A percentile compares a stretch with the other conserved stretches of the same genome.
These are phyloP conservation scores for Catotricha subobsoleta DNA, from an alignment of 2,888 invertebrate genomes.

Conservation along the genomic window DNA sequence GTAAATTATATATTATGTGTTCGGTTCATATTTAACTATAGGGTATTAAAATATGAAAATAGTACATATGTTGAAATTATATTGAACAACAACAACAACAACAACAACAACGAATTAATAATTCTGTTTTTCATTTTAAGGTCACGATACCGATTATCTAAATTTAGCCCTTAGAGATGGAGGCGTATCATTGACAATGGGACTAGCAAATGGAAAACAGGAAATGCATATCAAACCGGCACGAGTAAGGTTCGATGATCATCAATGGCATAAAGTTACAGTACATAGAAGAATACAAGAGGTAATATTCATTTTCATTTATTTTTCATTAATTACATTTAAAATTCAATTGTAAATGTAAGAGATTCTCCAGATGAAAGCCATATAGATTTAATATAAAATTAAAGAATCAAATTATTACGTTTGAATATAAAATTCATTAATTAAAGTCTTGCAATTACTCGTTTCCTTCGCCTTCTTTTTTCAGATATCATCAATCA, in stretches of 20 bases:
- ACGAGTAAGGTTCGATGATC: slow-evolving; percentile 82
- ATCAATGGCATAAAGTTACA: slow-evolving; percentile 88
- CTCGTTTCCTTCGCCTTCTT: neutral
- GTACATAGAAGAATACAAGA: slow-evolving; percentile 82
- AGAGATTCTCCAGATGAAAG: too few relatives aligned
- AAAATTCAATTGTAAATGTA: too few relatives aligned
- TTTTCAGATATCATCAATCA: slow-evolving; percentile 61
- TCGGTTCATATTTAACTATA: too few relatives aligned
- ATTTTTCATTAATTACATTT: too few relatives aligned
- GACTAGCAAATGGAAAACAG: slow-evolving; percentile 73
- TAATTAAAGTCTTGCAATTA: neutral
- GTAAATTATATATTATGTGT: too few relatives aligned
- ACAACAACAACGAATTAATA: too few relatives aligned
- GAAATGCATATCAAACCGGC: slow-evolving; percentile 80
- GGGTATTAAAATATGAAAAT: too few relatives aligned
- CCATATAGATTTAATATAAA: neutral
- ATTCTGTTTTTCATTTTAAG: slow-evolving; percentile 28
- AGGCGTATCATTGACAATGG: slow-evolving; percentile 73
- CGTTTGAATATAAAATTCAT: neutral
- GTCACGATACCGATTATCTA: slow-evolving; percentile 76
- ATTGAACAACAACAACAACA: too few relatives aligned
- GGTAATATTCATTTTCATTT: slow-evolving; percentile 46
- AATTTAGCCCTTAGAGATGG: slow-evolving; percentile 80
- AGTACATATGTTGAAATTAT: too few relatives aligned
- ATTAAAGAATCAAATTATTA: neutral